Base-by-base conservation (phyloP, 2,888 invertebrate species). In the Pandemis corylana region DNA sequence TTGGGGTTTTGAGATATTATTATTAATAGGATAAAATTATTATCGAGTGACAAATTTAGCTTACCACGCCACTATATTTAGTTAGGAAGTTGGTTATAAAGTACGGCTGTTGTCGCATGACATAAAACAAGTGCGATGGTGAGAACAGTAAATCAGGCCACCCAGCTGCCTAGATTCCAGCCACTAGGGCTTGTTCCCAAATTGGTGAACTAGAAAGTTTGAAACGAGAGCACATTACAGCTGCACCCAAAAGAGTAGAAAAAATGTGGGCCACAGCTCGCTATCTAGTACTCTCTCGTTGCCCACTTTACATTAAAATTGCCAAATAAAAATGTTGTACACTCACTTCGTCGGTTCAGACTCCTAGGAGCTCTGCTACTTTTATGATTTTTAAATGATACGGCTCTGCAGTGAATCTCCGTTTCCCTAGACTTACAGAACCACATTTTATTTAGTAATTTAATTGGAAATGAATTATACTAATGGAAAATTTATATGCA, bases 181-280 rank as follows among this genome's bases (percentile, higher is more conserved):
- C 41, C 65, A 66, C 74, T 44, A 70, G 69, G 69, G 69, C 74
- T 65, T 69, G 65, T 42, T 69, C 68, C 49, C 42, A 74, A 74
- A 73, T 51, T 36, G 62, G 69, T 74, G 69, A 59, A 69, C 73
- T 65, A 74, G 65, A 74, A 74, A 74, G 61, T 74, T 69, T 12
- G 68, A 66, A 74, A 66, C 74, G 59, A 74, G 69, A 69, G 49
- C 74, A 74, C 59, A 74, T 69, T 69, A 74, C 74, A 51, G 74
- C 65, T 69, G 74, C 74, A 69, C 65, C 74, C 74, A 74, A 74
- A 74, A 69, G 46, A 64, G 72, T 49, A 51, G 44, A 68, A 65
- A 72, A 49, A 66, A 72, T 69, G 61, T 70, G 42, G 65, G 69
- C 12, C 69, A 49, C 20, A 44, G 41, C 69, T 69, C 73, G 51